A percentile compares a stretch with the other conserved stretches of the same genome.
phyloP scores from a whole-genome alignment of 1,140 invertebrate genomes.

The Drosophila ercepeae region DNA sequence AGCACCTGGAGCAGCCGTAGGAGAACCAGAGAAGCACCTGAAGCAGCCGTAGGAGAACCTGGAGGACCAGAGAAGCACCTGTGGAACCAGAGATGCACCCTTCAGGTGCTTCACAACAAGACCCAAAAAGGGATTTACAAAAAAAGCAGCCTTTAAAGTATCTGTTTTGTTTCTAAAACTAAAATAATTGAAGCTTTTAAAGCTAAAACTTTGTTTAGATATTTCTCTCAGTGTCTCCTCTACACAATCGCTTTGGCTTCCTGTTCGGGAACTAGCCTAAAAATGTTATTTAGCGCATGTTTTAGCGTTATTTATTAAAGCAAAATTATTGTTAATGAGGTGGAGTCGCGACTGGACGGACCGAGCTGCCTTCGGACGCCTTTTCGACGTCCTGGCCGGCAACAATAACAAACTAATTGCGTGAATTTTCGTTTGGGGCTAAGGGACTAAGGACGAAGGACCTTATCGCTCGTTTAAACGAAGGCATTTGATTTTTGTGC shows the following conservation, averaged over 20 bases:
- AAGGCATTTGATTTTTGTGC: conserved; percentile 80
- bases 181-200: no score
- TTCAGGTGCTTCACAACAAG: no score
- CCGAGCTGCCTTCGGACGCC: conserved; percentile 63
- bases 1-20: no score
- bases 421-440: conserved; percentile 56
- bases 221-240: background rate
- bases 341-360: conserved; percentile 32
- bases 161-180: no score
- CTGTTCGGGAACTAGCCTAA: conserved; percentile 40
- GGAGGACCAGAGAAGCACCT: no score
- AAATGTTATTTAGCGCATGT: conserved; percentile 82
- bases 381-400: conserved; percentile 74
- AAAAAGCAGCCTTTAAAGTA: no score
- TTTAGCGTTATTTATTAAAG: conserved; percentile 82
- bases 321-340: conserved; percentile 81
- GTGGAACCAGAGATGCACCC: no score
- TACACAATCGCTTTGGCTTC: background rate
- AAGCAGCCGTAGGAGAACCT: no score
- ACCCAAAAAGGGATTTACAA: no score
- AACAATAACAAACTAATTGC: conserved; percentile 70
- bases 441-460: conserved; percentile 12
- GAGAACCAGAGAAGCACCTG: no score
- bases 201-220: background rate
- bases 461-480: conserved; percentile 79